Evolutionary conservation across 2,888 invertebrate genomes (phyloP).

Genomic region (Drosophila siamana): DNA sequence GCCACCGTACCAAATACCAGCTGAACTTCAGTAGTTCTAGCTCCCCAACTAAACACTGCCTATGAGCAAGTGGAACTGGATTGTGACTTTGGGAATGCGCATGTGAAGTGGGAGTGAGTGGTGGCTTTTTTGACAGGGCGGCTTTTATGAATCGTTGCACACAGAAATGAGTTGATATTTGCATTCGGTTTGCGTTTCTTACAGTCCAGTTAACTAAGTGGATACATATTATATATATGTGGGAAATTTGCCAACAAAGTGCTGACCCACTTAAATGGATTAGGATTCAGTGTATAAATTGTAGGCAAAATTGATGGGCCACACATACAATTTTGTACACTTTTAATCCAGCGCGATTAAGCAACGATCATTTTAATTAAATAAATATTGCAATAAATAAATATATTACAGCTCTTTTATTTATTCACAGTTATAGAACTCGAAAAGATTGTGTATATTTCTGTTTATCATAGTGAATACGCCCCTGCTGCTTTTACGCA

Average conservation of each 20-base stretch:
- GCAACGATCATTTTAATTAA: too few species aligned
- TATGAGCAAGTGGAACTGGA: constrained; percentile 13
- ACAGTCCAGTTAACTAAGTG: constrained; percentile 18
- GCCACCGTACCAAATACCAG: too few species aligned
- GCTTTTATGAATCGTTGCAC: constrained; percentile 38
- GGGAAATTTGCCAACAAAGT: not conserved
- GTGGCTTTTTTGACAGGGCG: not conserved
- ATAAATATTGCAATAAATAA: too few species aligned
- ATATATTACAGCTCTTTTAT: too few species aligned
- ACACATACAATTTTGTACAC: too few species aligned
- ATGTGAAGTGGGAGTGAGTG: constrained; percentile 6
- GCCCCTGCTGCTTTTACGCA: too few species aligned
- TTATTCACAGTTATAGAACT: too few species aligned
- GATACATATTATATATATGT: constrained; percentile 4
- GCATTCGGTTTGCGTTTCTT: constrained; percentile 37
- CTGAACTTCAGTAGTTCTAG: too few species aligned
- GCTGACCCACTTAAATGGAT: constrained; percentile 1
- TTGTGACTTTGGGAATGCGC: constrained; percentile 19
- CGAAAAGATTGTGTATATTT: too few species aligned
- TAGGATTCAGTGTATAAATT: not conserved
- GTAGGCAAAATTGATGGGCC: too few species aligned
- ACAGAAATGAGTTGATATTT: constrained; percentile 37
- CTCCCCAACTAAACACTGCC: constrained; percentile 12
- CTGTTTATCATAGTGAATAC: too few species aligned
- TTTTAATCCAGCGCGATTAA: too few species aligned